These are phyloP conservation scores for Plumapathes pennacea DNA, from an alignment of 92 coral and sea anemone genomes.

Conservation along the genomic window DNA sequence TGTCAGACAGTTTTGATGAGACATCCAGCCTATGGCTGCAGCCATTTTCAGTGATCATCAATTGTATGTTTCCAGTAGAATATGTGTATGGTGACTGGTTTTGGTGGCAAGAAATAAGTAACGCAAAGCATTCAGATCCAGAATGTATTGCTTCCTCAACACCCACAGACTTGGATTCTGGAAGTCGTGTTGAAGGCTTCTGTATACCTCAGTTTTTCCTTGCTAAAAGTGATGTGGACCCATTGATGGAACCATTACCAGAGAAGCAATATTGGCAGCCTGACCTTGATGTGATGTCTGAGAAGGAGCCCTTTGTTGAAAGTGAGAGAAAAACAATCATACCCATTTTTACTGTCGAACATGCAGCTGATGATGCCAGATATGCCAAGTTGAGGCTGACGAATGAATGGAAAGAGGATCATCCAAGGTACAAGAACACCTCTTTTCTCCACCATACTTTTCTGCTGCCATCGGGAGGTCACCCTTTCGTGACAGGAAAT, in stretches of 20 bases:
- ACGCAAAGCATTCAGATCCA: slow-evolving; percentile 32
- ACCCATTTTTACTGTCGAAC: slow-evolving; percentile 66
- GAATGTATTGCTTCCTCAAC: slow-evolving; percentile 8
- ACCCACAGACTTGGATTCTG: slow-evolving; percentile 30
- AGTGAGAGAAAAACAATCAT: slow-evolving; percentile 16
- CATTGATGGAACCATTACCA: neutral
- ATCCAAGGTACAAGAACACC: slow-evolving; percentile 48
- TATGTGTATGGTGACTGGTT: slow-evolving; percentile 65
- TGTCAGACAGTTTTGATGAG: slow-evolving; percentile 34
- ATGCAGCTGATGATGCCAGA: slow-evolving; percentile 57
- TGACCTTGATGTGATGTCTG: slow-evolving; percentile 58
- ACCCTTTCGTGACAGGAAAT: neutral
- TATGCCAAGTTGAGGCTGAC: slow-evolving; percentile 62
- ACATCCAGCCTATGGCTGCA: slow-evolving; percentile 49
- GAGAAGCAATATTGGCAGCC: slow-evolving; percentile 56
- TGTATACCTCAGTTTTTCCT: slow-evolving; percentile 62
- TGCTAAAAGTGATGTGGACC: slow-evolving; percentile 25
- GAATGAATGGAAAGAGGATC: slow-evolving; percentile 58
- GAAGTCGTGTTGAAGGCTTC: slow-evolving; percentile 77
- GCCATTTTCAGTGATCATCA: slow-evolving; percentile 60
- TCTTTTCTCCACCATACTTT: slow-evolving; percentile 48
- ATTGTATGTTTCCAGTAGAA: slow-evolving; percentile 76
- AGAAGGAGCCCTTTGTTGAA: slow-evolving; percentile 17
- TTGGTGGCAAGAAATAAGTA: slow-evolving; percentile 28
- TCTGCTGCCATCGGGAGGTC: slow-evolving; percentile 27